These are phyloP conservation scores for Aplodontia rufa DNA, from an alignment of 2,113 vertebrate species.

Conservation along the genomic window DNA sequence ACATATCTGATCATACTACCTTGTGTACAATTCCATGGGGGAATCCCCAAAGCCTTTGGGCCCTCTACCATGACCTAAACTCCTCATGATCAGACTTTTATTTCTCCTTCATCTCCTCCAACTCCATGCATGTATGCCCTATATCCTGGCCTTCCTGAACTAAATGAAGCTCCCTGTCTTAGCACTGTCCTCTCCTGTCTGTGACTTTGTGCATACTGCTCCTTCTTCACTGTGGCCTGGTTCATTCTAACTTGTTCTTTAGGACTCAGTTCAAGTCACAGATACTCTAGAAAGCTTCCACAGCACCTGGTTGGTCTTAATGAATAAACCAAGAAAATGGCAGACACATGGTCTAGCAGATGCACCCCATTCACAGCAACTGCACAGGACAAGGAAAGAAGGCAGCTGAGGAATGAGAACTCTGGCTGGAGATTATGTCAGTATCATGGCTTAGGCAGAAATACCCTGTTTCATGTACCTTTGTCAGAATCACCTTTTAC, in stretches of 20 bases:
- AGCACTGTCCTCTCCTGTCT: background rate
- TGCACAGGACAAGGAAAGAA: background rate
- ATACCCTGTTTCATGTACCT: background rate
- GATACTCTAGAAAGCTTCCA: background rate
- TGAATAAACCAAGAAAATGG: background rate
- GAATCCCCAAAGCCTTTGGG: background rate
- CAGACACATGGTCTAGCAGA: background rate
- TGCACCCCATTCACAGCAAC: background rate
- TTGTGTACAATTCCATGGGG: background rate
- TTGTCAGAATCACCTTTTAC: background rate
- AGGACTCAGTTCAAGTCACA: background rate
- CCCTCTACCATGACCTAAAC: background rate
- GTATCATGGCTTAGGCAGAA: background rate
- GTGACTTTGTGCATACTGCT: background rate
- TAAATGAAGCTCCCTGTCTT: background rate
- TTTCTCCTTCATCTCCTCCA: background rate
- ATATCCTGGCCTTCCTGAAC: background rate
- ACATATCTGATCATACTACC: background rate
- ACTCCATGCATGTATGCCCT: background rate
- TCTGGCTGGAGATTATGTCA: background rate
- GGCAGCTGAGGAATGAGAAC: background rate
- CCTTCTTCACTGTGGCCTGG: background rate
- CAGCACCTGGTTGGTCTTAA: background rate
- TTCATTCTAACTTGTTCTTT: background rate
- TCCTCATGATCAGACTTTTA: background rate